Evolutionary conservation across 2,888 invertebrate genomes (phyloP), one percentile per base, ranked within the genome.

Genomic region (Clusia tigrina): DNA sequence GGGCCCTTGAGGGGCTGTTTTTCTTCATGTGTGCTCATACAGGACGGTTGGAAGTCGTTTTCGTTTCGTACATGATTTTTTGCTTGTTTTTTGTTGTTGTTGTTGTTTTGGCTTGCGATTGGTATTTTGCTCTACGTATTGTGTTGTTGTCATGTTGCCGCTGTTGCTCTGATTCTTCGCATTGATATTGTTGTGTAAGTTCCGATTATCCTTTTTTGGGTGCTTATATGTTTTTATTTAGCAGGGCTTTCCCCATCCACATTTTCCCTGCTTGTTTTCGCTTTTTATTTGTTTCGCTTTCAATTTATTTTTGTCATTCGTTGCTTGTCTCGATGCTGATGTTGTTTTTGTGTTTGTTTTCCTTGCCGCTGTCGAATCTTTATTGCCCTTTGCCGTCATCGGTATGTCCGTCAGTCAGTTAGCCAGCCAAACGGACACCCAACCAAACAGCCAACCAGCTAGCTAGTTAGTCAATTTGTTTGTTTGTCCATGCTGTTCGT

Each of bases 401-500:
- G 73, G 65, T 72, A 71, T 69, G 69, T 46, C 52, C 48, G 53
- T 58, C 51, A 52, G 38, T 58, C 25, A 25, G 25, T 18, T 46
- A 37, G n/a, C n/a, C n/a, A n/a, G n/a, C n/a, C n/a, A n/a, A n/a
- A n/a, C n/a, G n/a, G n/a, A n/a, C n/a, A n/a, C n/a, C n/a, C n/a
- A n/a, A n/a, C n/a, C n/a, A n/a, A n/a, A n/a, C n/a, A n/a, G n/a
- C n/a, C n/a, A n/a, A n/a, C n/a, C n/a, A n/a, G n/a, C n/a, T n/a
- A n/a, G n/a, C n/a, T n/a, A n/a, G n/a, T n/a, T 20, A 5, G 48
- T 48, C 22, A 70, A 70, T 77, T 59, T 76, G 77, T 79, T 69
- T 73, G 78, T 74, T 77, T 79, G 79, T 78, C 76, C 77, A 74
- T 77, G 77, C 76, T 80, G 79, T 78, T 77, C 76, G 77, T 80